phyloP scores from a whole-genome alignment of 2,888 invertebrate genomes.

The Fragum whitleyi region DNA sequence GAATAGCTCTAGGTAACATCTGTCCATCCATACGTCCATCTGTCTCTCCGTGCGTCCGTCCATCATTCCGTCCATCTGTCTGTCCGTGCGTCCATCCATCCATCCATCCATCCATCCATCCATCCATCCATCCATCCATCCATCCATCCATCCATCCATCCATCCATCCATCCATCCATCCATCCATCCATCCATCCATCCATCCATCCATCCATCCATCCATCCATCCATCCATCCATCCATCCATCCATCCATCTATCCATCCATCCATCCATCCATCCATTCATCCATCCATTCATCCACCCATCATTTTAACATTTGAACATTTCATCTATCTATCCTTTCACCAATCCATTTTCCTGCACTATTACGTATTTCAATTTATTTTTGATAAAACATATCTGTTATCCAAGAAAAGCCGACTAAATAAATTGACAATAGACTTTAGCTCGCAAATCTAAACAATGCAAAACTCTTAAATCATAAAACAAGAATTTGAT shows the following conservation, averaged over 20 bases:
- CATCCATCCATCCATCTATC: no score
- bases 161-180: constrained; percentile 1
- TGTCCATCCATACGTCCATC: neutral
- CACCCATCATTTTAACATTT: neutral
- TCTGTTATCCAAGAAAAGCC: no score
- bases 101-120: neutral
- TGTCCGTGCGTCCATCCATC: neutral
- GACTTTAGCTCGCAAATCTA: no score
- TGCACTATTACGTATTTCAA: no score
- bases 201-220: neutral
- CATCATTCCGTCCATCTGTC: neutral
- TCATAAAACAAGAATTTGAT: no score
- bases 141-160: constrained; percentile 2
- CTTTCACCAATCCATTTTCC: neutral
- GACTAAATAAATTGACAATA: no score
- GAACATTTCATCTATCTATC: neutral
- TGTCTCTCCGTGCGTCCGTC: neutral
- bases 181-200: neutral
- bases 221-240: neutral
- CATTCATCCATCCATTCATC: neutral
- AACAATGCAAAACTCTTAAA: no score
- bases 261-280: no score
- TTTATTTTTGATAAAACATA: no score
- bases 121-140: constrained; percentile 5
- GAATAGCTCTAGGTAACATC: constrained; percentile 92